Conservation (phyloP, 2,113 vertebrate genomes). For the Tylochromis polylepis region DNA sequence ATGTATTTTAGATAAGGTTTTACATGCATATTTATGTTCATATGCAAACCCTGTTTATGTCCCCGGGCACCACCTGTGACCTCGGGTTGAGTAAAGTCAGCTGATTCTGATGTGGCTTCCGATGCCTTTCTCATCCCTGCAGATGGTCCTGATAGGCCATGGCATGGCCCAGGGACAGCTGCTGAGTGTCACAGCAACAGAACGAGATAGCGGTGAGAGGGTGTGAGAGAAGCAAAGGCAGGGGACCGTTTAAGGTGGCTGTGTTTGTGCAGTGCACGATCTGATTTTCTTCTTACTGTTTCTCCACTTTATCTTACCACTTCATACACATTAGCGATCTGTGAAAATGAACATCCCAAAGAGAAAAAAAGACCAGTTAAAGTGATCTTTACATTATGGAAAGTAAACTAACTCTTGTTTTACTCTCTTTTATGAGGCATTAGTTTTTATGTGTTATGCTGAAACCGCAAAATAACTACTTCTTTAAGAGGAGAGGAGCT, state of each 20-base stretch:
- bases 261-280: neutral
- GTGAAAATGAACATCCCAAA: neutral
- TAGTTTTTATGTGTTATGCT: neutral
- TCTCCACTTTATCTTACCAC: neutral
- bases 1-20: neutral
- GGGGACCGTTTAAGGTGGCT: neutral
- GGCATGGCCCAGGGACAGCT: constrained; percentile 18
- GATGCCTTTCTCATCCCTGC: constrained; percentile 15
- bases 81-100: constrained; percentile 19
- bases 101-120: constrained; percentile 31
- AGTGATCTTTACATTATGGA: neutral
- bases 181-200: constrained; percentile 11
- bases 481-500: neutral
- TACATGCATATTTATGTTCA: neutral
- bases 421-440: neutral
- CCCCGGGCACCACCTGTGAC: constrained; percentile 36
- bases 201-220: neutral
- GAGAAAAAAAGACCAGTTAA: neutral
- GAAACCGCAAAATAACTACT: neutral
- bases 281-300: neutral
- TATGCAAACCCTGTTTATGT: neutral
- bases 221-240: neutral
- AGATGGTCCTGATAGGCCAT: constrained; percentile 35
- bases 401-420: neutral
- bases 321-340: neutral